Evolutionary conservation across 2,797 vertebrate species (phyloP).

Genomic region (Oryzias sinensis): DNA sequence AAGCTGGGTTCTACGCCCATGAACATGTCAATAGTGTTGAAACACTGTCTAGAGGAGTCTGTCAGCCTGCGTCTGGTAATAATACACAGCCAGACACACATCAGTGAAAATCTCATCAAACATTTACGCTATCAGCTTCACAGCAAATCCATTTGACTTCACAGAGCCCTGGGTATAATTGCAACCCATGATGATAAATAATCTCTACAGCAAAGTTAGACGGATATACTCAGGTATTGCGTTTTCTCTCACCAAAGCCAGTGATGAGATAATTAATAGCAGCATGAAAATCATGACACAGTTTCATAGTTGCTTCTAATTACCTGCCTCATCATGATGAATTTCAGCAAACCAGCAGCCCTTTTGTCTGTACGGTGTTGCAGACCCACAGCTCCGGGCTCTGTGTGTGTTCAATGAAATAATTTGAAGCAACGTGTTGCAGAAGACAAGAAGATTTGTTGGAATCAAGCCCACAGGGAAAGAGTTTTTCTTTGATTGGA

Average conservation of each 20-base stretch:
- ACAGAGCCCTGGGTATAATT: conserved; percentile 53
- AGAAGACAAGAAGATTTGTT: conserved; percentile 10
- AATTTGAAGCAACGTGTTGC: conserved; percentile 20
- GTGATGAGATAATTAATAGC: conserved; percentile 62
- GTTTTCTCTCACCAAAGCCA: conserved; percentile 35
- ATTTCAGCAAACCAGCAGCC: conserved; percentile 32
- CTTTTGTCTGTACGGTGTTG: conserved; percentile 19
- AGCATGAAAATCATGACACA: conserved; percentile 56
- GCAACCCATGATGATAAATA: conserved; percentile 59
- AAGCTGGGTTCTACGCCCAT: background rate
- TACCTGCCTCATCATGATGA: conserved; percentile 38
- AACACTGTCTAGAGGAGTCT: conserved; percentile 25
- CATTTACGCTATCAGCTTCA: conserved; percentile 57
- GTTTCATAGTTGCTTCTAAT: conserved; percentile 59
- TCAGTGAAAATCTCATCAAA: conserved; percentile 67
- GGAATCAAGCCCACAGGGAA: conserved; percentile 8
- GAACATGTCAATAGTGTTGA: conserved; percentile 43
- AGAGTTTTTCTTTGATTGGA: conserved; percentile 5
- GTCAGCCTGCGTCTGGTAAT: conserved; percentile 26
- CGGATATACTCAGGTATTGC: conserved; percentile 39
- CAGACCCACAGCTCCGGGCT: conserved; percentile 21
- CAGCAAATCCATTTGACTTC: conserved; percentile 53
- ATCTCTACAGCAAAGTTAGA: conserved; percentile 52
- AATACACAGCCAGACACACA: conserved; percentile 53
- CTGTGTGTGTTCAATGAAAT: conserved; percentile 48